phyloP scores from a whole-genome alignment of 2,113 vertebrate genomes.

The Tautogolabrus adspersus region DNA sequence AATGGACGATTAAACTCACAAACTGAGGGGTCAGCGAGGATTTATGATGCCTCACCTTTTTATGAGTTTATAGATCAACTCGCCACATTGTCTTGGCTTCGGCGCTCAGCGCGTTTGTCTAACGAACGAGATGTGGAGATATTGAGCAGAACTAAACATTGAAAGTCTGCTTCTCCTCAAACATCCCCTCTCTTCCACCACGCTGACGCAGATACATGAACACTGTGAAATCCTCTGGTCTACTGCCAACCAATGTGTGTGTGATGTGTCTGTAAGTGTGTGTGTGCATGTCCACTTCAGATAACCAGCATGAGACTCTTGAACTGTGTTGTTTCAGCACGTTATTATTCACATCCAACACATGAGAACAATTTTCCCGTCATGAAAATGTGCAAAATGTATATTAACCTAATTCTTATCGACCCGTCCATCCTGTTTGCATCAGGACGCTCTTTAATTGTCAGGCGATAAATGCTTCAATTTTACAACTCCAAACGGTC shows the following conservation, averaged over 20 bases:
- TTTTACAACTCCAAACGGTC: slow-evolving; percentile 13
- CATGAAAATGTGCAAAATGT: slow-evolving; percentile 27
- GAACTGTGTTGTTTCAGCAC: slow-evolving; percentile 9
- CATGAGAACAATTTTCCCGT: slow-evolving; percentile 48
- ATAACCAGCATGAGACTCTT: slow-evolving; percentile 22
- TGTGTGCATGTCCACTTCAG: slow-evolving; percentile 8
- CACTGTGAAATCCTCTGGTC: slow-evolving; percentile 44
- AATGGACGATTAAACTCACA: slow-evolving; percentile 49
- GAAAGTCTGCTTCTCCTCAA: slow-evolving; percentile 60
- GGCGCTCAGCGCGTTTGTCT: slow-evolving; percentile 2
- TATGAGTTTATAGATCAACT: slow-evolving; percentile 40
- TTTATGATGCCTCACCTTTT: slow-evolving; percentile 31
- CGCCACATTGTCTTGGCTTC: background rate
- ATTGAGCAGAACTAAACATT: slow-evolving; percentile 62
- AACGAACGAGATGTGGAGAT: slow-evolving; percentile 33
- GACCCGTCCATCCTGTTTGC: background rate
- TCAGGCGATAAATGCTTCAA: slow-evolving; percentile 5
- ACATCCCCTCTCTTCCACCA: slow-evolving; percentile 50
- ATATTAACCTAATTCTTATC: background rate
- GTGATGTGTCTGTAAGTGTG: slow-evolving; percentile 8
- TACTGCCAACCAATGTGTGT: slow-evolving; percentile 33
- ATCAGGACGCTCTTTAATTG: slow-evolving; percentile 30
- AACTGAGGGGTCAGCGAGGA: slow-evolving; percentile 35
- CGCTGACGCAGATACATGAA: slow-evolving; percentile 61
- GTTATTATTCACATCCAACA: slow-evolving; percentile 31